phyloP scores from a whole-genome alignment of 2,113 vertebrate genomes.

The Isichthys henryi region DNA sequence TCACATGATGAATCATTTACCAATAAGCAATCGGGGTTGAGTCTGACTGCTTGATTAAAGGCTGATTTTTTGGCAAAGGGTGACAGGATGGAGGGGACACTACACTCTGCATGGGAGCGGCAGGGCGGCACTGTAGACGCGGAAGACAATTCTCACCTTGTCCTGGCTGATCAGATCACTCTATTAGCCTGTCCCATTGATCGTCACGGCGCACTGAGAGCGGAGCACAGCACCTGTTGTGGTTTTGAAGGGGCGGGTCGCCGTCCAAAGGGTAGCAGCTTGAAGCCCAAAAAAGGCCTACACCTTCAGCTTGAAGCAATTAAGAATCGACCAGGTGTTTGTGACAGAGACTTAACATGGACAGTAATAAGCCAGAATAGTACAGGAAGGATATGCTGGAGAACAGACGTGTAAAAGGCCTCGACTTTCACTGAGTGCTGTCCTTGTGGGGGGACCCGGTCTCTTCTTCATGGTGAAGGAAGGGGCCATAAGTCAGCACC shows the following conservation, averaged over 20 bases:
- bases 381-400: not conserved
- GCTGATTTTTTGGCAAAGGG: not conserved
- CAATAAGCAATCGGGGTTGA: not conserved
- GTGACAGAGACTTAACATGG: not conserved
- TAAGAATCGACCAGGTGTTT: not conserved
- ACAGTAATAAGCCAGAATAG: not conserved
- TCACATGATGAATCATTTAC: slow-evolving; percentile 2
- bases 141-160: not conserved
- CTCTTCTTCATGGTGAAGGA: not conserved
- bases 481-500: not conserved
- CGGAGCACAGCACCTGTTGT: not conserved
- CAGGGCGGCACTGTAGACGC: not conserved
- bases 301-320: not conserved
- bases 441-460: not conserved
- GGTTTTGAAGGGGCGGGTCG: not conserved
- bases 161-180: not conserved
- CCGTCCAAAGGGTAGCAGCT: not conserved
- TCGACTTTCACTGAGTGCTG: not conserved
- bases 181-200: not conserved
- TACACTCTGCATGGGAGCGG: not conserved
- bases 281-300: not conserved
- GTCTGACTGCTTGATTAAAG: not conserved
- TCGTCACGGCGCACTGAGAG: not conserved
- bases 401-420: not conserved
- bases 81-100: not conserved